Evolutionary conservation across 2,888 invertebrate genomes (phyloP).

Genomic region (Drosophila pseudotalamancana): DNA sequence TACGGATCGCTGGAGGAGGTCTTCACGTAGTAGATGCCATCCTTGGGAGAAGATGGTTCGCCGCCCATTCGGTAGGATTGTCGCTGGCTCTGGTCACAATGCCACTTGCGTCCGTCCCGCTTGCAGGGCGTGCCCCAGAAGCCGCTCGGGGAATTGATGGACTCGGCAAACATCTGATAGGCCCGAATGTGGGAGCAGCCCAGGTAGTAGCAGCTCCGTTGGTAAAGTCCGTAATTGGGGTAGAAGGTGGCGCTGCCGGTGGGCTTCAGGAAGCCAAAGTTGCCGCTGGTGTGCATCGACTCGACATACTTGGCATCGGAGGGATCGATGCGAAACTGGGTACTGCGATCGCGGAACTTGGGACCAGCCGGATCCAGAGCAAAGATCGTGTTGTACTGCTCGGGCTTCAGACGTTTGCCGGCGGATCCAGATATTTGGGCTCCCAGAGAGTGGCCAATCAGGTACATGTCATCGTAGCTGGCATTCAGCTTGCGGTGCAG

Average conservation of each 20-base stretch:
- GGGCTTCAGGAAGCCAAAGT: conserved; percentile 78
- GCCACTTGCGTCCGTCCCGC: conserved; percentile 58
- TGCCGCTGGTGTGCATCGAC: conserved; percentile 83
- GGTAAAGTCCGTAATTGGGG: conserved; percentile 82
- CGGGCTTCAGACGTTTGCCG: conserved; percentile 71
- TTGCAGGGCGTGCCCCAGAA: conserved; percentile 79
- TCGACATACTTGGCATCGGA: conserved; percentile 82
- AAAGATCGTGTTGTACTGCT: conserved; percentile 79
- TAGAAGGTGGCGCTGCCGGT: conserved; percentile 84
- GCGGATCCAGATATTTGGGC: conserved; percentile 83
- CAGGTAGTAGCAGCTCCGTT: conserved; percentile 74
- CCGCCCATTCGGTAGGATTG: conserved; percentile 75
- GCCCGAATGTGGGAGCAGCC: conserved; percentile 82
- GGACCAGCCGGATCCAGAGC: conserved; percentile 84
- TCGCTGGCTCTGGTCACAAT: conserved; percentile 66
- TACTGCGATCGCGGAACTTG: conserved; percentile 68
- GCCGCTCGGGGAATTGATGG: conserved; percentile 73
- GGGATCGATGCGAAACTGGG: conserved; percentile 78
- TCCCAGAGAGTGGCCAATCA: conserved; percentile 84
- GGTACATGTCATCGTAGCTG: conserved; percentile 65
- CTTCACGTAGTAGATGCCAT: conserved; percentile 77
- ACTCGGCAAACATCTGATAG: conserved; percentile 82
- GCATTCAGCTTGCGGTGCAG: conserved; percentile 57
- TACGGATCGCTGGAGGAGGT: conserved; percentile 70
- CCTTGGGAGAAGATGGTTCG: conserved; percentile 73